phyloP scores from a whole-genome alignment of 2,888 invertebrate genomes.

The Stenodema calcarata region DNA sequence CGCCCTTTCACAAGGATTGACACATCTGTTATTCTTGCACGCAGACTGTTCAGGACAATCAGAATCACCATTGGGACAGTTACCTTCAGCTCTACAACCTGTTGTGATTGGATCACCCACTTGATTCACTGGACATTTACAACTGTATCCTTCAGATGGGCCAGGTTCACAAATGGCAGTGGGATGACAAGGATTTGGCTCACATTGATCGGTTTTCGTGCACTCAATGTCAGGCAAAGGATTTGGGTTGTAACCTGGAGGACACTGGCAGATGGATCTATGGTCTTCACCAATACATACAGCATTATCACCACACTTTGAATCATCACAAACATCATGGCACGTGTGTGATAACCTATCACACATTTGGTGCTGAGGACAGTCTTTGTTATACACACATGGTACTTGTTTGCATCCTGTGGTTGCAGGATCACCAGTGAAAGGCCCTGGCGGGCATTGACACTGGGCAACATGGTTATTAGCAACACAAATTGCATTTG shows the following conservation, averaged over 20 bases:
- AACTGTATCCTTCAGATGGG: slow-evolving; percentile 72
- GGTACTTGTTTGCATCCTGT: slow-evolving; percentile 81
- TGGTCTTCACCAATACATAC: slow-evolving; percentile 84
- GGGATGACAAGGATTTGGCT: slow-evolving; percentile 79
- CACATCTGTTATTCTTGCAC: slow-evolving; percentile 75
- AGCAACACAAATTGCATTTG: slow-evolving; percentile 84
- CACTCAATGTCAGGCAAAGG: slow-evolving; percentile 86
- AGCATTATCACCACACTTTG: slow-evolving; percentile 84
- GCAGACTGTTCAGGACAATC: slow-evolving; percentile 80
- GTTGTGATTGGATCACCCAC: slow-evolving; percentile 77
- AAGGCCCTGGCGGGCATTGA: slow-evolving; percentile 86
- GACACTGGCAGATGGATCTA: slow-evolving; percentile 82
- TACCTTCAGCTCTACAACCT: slow-evolving; percentile 81
- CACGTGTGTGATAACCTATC: slow-evolving; percentile 84
- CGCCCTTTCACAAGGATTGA: slow-evolving; percentile 81
- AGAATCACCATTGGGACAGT: slow-evolving; percentile 73
- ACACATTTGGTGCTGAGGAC: slow-evolving; percentile 79
- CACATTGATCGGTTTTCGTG: slow-evolving; percentile 72
- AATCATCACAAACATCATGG: slow-evolving; percentile 79
- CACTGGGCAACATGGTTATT: slow-evolving; percentile 90
- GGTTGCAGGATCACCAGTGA: slow-evolving; percentile 81
- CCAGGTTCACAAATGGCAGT: slow-evolving; percentile 79
- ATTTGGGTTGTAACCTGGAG: slow-evolving; percentile 80
- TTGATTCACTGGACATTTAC: slow-evolving; percentile 78
- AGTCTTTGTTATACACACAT: slow-evolving; percentile 86